Evolutionary conservation across 2,113 vertebrate species (phyloP).

Genomic region (Strigops habroptila): DNA sequence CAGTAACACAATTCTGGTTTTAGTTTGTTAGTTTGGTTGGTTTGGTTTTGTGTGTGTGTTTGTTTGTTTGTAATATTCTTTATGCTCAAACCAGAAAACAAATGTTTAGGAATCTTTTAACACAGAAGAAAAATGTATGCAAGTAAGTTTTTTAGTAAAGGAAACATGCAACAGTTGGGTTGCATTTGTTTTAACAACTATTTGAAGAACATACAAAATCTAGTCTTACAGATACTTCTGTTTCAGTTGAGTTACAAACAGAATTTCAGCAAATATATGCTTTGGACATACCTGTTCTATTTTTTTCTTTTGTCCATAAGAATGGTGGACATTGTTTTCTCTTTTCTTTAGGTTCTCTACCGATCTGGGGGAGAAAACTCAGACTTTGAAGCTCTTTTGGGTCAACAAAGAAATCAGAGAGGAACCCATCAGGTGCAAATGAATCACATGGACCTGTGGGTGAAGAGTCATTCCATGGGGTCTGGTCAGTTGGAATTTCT

Average conservation of each 20-base stretch:
- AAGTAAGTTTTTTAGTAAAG: not conserved
- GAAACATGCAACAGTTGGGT: not conserved
- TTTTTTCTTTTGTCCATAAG: not conserved
- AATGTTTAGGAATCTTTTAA: not conserved
- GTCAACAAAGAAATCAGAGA: slow-evolving; percentile 31
- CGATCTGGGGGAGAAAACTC: slow-evolving; percentile 22
- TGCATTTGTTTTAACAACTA: not conserved
- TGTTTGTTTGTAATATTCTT: not conserved
- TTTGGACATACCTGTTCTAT: slow-evolving; percentile 62
- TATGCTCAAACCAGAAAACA: not conserved
- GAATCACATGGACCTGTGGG: not conserved
- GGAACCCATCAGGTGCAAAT: not conserved
- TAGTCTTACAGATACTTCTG: not conserved
- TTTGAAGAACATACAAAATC: not conserved
- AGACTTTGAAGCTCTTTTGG: slow-evolving; percentile 6
- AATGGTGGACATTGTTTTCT: slow-evolving; percentile 9
- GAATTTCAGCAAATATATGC: not conserved
- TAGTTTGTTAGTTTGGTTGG: not conserved
- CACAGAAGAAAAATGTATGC: not conserved
- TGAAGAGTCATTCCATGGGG: not conserved
- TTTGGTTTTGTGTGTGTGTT: not conserved
- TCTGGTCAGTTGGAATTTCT: not conserved
- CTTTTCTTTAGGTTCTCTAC: slow-evolving; percentile 26
- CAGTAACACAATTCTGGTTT: not conserved
- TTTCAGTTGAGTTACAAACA: not conserved